Percentiles rank a stretch among this genome's conserved stretches.
These are phyloP conservation scores for Bubo blakistoni DNA, from an alignment of 2,113 vertebrate genomes.

Conservation along the genomic window DNA sequence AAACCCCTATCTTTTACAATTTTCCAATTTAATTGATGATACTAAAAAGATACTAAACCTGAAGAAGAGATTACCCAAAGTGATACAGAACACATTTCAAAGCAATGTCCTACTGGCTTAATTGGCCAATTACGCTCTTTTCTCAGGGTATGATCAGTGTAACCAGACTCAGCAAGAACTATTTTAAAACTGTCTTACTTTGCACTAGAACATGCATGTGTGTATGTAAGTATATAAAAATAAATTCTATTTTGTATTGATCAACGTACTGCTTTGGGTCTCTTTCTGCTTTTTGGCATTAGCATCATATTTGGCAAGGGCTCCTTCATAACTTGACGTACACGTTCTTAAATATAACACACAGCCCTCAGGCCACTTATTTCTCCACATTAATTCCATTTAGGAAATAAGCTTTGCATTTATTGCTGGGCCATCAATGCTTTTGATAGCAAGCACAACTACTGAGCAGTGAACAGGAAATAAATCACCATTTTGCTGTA, in stretches of 20 bases:
- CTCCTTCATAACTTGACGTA: not conserved
- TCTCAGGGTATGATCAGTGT: not conserved
- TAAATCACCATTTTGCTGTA: not conserved
- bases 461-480: not conserved
- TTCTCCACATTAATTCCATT: not conserved
- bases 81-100: not conserved
- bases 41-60: not conserved
- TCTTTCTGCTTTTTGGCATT: not conserved
- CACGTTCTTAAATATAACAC: not conserved
- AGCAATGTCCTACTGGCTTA: not conserved
- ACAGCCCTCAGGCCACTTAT: not conserved
- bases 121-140: not conserved
- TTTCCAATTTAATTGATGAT: not conserved
- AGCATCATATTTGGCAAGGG: not conserved
- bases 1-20: not conserved
- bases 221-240: not conserved
- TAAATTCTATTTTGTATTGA: not conserved
- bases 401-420: not conserved
- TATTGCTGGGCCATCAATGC: not conserved
- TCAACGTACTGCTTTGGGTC: not conserved
- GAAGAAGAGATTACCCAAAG: not conserved
- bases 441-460: not conserved
- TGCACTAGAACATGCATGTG: not conserved
- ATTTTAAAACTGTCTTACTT: not conserved
- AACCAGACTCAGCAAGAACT: not conserved